These are phyloP conservation scores for Alligator sinensis DNA, from an alignment of 2,113 vertebrate species.

Conservation along the genomic window DNA sequence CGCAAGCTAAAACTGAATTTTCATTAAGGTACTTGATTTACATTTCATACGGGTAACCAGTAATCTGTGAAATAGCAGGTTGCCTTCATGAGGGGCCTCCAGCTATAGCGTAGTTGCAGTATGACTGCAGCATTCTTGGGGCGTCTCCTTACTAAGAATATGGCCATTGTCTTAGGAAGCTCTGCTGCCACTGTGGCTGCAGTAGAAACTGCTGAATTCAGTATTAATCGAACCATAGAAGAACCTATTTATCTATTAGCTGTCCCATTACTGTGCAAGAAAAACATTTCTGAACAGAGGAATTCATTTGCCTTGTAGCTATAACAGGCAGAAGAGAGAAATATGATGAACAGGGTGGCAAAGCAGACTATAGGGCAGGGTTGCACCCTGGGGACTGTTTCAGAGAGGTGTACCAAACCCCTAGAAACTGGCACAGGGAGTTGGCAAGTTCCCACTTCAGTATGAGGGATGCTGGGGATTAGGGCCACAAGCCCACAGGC, in stretches of 20 bases:
- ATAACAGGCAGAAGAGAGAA: neutral
- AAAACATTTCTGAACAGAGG: neutral
- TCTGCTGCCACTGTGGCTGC: neutral
- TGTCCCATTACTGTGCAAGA: neutral
- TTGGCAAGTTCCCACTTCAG: too few relatives aligned
- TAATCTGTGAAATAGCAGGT: neutral
- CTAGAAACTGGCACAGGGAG: too few relatives aligned
- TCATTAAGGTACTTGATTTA: constrained; percentile 35
- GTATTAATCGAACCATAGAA: neutral
- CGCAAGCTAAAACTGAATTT: constrained; percentile 26
- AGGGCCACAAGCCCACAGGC: too few relatives aligned
- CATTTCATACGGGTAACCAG: neutral
- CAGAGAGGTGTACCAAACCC: too few relatives aligned
- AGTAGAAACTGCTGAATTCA: neutral
- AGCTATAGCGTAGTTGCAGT: neutral
- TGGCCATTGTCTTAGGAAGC: rapidly evolving
- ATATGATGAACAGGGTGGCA: neutral
- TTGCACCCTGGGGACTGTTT: too few relatives aligned
- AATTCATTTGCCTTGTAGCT: rapidly evolving
- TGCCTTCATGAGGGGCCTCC: neutral
- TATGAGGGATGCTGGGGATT: too few relatives aligned
- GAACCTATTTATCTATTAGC: neutral
- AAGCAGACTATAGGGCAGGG: neutral
- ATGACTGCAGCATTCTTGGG: rapidly evolving
- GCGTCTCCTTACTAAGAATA: rapidly evolving